Conservation (phyloP, 2,797 vertebrate species). For the Anableps anableps region DNA sequence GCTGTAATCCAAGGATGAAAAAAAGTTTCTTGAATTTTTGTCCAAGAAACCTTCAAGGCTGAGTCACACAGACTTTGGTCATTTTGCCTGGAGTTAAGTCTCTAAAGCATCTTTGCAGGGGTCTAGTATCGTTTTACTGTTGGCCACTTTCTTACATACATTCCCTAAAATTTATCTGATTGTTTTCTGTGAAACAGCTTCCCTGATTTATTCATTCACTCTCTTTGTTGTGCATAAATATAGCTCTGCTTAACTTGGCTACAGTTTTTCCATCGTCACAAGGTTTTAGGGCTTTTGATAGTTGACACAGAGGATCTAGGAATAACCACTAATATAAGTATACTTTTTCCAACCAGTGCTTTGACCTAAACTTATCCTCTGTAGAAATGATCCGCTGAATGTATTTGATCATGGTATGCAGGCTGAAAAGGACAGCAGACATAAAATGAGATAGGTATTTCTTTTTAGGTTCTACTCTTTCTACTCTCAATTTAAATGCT, state of each 20-base stretch:
- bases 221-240: background rate
- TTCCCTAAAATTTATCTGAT: conserved; percentile 35
- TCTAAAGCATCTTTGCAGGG: conserved; percentile 46
- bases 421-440: background rate
- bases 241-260: conserved; percentile 5
- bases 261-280: background rate
- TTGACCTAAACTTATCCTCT: background rate
- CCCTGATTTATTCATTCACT: conserved; percentile 21
- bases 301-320: background rate
- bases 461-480: background rate
- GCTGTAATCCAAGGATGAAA: conserved; percentile 7
- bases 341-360: background rate
- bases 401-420: background rate
- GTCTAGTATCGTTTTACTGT: conserved; percentile 44
- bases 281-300: background rate
- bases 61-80: conserved; percentile 50
- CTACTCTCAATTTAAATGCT: background rate
- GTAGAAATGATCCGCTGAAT: background rate
- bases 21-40: conserved; percentile 39
- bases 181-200: conserved; percentile 26
- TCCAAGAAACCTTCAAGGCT: conserved; percentile 51
- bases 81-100: conserved; percentile 25
- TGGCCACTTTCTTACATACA: conserved; percentile 26
- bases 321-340: background rate
- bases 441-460: background rate